Evolutionary conservation across 1,140 invertebrate species (phyloP), one percentile per base, ranked within the genome.

Genomic region (Ganaspis sp.): DNA sequence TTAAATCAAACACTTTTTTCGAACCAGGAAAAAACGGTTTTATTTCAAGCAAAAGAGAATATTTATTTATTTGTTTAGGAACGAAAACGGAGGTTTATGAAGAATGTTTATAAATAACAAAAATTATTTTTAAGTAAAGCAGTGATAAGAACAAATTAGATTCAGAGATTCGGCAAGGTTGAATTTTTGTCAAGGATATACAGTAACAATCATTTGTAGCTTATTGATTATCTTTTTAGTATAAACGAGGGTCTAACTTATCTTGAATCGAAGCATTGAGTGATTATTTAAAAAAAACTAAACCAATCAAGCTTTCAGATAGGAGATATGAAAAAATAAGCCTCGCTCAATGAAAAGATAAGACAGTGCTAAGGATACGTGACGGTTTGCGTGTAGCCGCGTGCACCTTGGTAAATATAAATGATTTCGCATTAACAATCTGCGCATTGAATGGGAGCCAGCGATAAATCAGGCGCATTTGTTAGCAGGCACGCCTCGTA

Each of bases 401-500:
- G 26, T 21, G 34, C 42, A 76, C 71, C 26, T 37, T 42, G 40
- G 40, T 34, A 70, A 74, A 79, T 81, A 83, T 77, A 81, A 81
- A 77, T 73, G 78, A 79, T 76, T 75, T 38, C 72, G 45, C 40
- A 74, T 69, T 72, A 79, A 81, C 78, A 83, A 82, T 82, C 79
- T 75, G 72, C 38, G 80, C 77, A 82, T 80, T 81, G 78, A 84
- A 82, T 77, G 72, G 69, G 49, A 75, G 70, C 71, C 70, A 74
- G 49, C 76, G 73, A 84, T 84, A 82, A 86, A 85, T 84, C 83
- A 85, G 58, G 73, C 69, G 70, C 77, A 85, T 86, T 86, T 86
- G 79, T 83, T 82, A 83, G 75, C 73, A 72, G 80, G 74, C 81
- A 78, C 80, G 81, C 81, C 84, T 83, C 70, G 74, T 19, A 26